phyloP scores from a whole-genome alignment of 2,797 vertebrate species.

The Bovichtus variegatus region DNA sequence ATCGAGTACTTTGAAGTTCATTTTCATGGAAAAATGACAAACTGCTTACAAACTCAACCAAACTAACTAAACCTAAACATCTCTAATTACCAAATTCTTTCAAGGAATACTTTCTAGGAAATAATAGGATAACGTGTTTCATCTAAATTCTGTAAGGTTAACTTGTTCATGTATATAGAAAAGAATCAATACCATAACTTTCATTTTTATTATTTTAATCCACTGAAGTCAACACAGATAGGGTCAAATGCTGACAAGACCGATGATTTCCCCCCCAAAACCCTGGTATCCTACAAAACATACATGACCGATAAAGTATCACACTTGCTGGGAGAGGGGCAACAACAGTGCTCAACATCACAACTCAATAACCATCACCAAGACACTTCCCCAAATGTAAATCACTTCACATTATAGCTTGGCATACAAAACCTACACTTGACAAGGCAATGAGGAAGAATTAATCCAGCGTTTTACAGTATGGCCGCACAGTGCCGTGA shows the following conservation, averaged over 20 bases:
- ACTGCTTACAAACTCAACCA: background rate
- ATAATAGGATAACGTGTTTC: background rate
- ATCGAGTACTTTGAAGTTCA: no score
- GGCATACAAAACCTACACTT: conserved; percentile 72
- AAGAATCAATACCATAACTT: conserved; percentile 23
- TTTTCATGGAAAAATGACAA: background rate
- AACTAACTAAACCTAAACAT: background rate
- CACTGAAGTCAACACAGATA: conserved; percentile 83
- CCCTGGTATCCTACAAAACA: conserved; percentile 79
- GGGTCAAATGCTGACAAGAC: conserved; percentile 77
- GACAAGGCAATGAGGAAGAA: conserved; percentile 75
- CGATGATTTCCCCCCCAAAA: conserved; percentile 56
- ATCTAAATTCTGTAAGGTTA: background rate
- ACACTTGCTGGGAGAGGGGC: conserved; percentile 71
- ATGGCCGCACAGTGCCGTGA: conserved; percentile 17
- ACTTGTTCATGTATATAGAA: background rate
- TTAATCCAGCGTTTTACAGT: conserved; percentile 49
- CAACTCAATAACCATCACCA: conserved; percentile 71
- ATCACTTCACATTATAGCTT: conserved; percentile 78
- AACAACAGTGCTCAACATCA: conserved; percentile 75
- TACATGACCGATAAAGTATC: conserved; percentile 75
- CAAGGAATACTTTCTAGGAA: background rate
- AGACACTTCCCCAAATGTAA: conserved; percentile 66
- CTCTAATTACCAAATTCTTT: background rate
- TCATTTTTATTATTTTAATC: conserved; percentile 79